Percentiles rank a stretch among this genome's conserved stretches.
phyloP scores from a whole-genome alignment of 2,888 invertebrate genomes.

The Drosophila austrosaltans region DNA sequence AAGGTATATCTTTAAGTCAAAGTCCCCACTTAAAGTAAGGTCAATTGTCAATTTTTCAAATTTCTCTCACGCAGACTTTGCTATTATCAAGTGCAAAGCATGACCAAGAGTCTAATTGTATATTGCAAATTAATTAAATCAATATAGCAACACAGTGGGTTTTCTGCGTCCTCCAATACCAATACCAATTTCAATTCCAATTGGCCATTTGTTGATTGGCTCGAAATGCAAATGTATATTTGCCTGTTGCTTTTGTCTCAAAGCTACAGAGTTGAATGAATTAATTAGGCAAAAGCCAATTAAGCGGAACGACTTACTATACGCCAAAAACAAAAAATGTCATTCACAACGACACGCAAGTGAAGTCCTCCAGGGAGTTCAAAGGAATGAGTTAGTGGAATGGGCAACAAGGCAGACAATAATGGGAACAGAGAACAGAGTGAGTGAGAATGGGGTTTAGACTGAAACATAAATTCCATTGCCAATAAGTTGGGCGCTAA shows the following conservation, averaged over 20 bases:
- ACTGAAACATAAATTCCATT: constrained; percentile 41
- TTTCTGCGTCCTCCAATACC: constrained; percentile 7
- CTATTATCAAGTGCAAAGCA: constrained; percentile 40
- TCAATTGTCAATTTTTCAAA: constrained; percentile 42
- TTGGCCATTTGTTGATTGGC: constrained; percentile 63
- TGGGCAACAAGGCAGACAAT: constrained; percentile 27
- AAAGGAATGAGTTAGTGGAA: neutral
- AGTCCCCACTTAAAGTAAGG: neutral
- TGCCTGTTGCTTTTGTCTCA: constrained; percentile 37
- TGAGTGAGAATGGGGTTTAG: neutral
- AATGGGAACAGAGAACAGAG: neutral
- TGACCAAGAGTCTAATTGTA: constrained; percentile 64
- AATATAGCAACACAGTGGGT: constrained; percentile 35
- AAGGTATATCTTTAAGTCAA: neutral
- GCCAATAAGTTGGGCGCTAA: constrained; percentile 52
- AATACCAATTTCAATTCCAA: constrained; percentile 31
- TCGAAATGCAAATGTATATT: constrained; percentile 44
- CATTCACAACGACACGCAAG: constrained; percentile 56
- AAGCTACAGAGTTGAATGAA: constrained; percentile 49
- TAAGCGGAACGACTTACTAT: constrained; percentile 63
- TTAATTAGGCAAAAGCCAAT: constrained; percentile 76
- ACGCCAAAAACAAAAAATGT: constrained; percentile 51
- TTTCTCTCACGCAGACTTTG: constrained; percentile 48
- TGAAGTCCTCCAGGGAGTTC: constrained; percentile 44
- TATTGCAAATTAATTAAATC: constrained; percentile 68